Conservation (phyloP, 2,888 invertebrate genomes). For the Osmoderma eremita region DNA sequence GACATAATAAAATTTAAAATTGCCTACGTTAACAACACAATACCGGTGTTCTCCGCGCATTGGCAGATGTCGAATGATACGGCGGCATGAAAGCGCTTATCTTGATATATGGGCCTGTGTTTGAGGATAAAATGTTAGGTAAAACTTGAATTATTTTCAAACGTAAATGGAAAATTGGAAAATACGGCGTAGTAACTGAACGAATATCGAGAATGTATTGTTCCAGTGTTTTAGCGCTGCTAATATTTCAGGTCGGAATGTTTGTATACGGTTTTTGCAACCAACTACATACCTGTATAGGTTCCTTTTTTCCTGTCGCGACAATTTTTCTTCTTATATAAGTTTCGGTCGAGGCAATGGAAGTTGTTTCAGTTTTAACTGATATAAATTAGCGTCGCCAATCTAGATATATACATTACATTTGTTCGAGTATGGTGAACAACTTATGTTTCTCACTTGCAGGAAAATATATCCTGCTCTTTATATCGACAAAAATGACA, state of each 20-base stretch:
- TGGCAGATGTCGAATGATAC: slow-evolving; percentile 26
- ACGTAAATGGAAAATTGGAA: slow-evolving; percentile 28
- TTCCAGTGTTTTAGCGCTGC: slow-evolving; percentile 14
- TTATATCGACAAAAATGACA: too few relatives aligned
- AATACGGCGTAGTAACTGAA: slow-evolving; percentile 17
- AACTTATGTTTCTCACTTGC: too few relatives aligned
- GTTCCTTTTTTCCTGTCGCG: too few relatives aligned
- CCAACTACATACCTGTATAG: too few relatives aligned
- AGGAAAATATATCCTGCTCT: too few relatives aligned
- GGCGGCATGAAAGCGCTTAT: slow-evolving; percentile 10
- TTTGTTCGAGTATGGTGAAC: too few relatives aligned
- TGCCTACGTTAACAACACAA: slow-evolving; percentile 27
- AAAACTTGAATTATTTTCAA: slow-evolving; percentile 35
- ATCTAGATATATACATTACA: too few relatives aligned
- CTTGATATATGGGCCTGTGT: slow-evolving; percentile 26
- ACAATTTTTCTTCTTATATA: too few relatives aligned
- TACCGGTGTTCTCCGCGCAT: slow-evolving; percentile 8
- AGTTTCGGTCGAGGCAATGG: too few relatives aligned
- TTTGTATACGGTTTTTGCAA: not conserved
- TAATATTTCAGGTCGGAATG: slow-evolving; percentile 18
- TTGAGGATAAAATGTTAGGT: slow-evolving; percentile 29
- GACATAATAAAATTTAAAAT: slow-evolving; percentile 31
- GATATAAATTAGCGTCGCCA: too few relatives aligned
- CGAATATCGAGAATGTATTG: slow-evolving; percentile 19
- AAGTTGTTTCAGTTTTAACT: too few relatives aligned